These are phyloP conservation scores for Pammene fasciana DNA, from an alignment of 2,888 invertebrate species.

Conservation along the genomic window DNA sequence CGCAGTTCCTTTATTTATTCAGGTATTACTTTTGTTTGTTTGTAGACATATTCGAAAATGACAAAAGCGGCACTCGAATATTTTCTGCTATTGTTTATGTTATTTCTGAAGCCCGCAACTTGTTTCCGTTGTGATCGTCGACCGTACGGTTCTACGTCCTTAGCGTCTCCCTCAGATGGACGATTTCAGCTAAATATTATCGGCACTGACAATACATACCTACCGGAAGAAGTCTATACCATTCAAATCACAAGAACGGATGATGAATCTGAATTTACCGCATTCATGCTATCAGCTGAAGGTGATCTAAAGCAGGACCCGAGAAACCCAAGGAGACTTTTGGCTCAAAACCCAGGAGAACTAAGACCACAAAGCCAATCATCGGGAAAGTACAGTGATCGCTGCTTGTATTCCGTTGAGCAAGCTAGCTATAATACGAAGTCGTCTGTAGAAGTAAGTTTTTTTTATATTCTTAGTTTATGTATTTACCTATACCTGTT, in stretches of 20 bases:
- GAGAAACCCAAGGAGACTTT: conserved; percentile 62
- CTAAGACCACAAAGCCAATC: conserved; percentile 58
- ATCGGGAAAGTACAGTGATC: conserved; percentile 68
- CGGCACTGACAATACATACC: conserved; percentile 62
- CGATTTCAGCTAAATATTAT: conserved; percentile 62
- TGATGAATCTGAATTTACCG: conserved; percentile 64
- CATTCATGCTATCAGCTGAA: conserved; percentile 75
- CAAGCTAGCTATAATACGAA: conserved; percentile 63
- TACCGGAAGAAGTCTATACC: conserved; percentile 74
- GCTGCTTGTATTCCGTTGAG: conserved; percentile 72
- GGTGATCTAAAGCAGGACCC: conserved; percentile 69
- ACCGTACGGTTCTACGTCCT: conserved; percentile 68
- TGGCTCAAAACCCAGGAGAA: conserved; percentile 64
- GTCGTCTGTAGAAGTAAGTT: conserved; percentile 63
- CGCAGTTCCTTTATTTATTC: neutral
- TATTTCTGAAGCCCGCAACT: conserved; percentile 31
- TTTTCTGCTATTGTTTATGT: conserved; percentile 28
- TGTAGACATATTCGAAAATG: conserved; percentile 14
- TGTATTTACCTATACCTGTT: neutral
- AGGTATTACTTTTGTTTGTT: neutral
- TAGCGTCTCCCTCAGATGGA: conserved; percentile 68
- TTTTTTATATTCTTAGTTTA: neutral
- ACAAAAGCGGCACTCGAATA: conserved; percentile 38
- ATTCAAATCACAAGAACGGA: conserved; percentile 69
- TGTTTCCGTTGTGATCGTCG: conserved; percentile 70